These are phyloP conservation scores for Strix aluco DNA, from an alignment of 2,113 vertebrate genomes.

Conservation along the genomic window DNA sequence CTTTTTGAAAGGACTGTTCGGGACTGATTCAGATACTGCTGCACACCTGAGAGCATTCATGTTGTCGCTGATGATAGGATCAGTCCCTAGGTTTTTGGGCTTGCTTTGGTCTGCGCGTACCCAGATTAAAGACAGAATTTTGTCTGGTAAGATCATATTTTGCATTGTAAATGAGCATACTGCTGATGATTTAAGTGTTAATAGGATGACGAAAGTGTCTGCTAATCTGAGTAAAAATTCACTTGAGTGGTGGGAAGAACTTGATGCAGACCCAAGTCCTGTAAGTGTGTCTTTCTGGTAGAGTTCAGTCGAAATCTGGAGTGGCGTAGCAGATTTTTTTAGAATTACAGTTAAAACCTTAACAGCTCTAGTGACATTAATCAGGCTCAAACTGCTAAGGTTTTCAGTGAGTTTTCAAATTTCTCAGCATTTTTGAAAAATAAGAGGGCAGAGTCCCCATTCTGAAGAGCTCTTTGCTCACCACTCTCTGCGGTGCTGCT, in stretches of 20 bases:
- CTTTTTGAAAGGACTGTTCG: neutral
- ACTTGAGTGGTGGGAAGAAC: neutral
- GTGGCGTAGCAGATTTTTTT: neutral
- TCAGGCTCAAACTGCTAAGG: neutral
- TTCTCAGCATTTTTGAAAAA: neutral
- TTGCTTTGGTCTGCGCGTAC: fast-evolving
- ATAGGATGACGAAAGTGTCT: neutral
- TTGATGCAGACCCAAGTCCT: neutral
- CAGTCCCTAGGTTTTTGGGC: neutral
- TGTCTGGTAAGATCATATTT: neutral
- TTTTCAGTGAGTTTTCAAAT: neutral
- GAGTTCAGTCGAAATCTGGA: neutral
- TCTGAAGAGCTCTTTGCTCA: neutral
- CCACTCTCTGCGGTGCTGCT: neutral
- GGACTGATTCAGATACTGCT: neutral
- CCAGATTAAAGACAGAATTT: neutral
- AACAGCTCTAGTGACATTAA: neutral
- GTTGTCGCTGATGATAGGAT: neutral
- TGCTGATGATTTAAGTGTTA: constrained; percentile 2
- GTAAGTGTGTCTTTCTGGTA: neutral
- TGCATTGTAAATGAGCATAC: neutral
- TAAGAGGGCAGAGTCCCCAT: neutral
- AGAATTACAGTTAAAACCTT: neutral
- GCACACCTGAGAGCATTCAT: neutral
- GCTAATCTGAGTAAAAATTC: neutral